Evolutionary conservation across 2,888 invertebrate genomes (phyloP).

Genomic region (Epinotia nisella): DNA sequence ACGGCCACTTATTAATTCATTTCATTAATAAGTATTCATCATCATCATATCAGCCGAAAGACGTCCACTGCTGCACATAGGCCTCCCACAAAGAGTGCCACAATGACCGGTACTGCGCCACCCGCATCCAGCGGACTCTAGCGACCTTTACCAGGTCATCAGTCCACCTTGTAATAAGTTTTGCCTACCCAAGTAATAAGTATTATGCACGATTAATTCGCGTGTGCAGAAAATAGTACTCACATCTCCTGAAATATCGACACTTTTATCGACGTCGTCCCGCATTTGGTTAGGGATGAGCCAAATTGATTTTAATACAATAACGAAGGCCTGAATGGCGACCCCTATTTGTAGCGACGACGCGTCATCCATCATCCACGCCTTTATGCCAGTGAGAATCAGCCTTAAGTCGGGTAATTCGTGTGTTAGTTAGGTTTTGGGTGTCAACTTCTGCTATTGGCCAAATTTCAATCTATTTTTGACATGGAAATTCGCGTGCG

Average conservation of each 20-base stretch:
- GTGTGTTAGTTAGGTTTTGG: slow-evolving; percentile 33
- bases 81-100: too few relatives aligned
- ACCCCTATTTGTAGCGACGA: slow-evolving; percentile 80
- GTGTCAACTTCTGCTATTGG: slow-evolving; percentile 1
- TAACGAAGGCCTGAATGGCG: slow-evolving; percentile 70
- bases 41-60: too few relatives aligned
- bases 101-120: too few relatives aligned
- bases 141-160: too few relatives aligned
- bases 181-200: too few relatives aligned
- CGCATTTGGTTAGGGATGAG: slow-evolving; percentile 70
- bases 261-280: slow-evolving; percentile 47
- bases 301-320: slow-evolving; percentile 84
- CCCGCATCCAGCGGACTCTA: too few relatives aligned
- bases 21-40: too few relatives aligned
- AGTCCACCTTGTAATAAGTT: too few relatives aligned
- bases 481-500: not conserved
- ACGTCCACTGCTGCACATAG: too few relatives aligned
- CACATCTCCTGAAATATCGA: slow-evolving; percentile 33
- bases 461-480: not conserved
- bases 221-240: too few relatives aligned
- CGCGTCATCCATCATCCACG: slow-evolving; percentile 73
- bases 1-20: too few relatives aligned
- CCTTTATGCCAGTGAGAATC: slow-evolving; percentile 52
- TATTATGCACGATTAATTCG: too few relatives aligned
- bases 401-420: slow-evolving; percentile 46